phyloP scores from a whole-genome alignment of 35 echinoderm and acorn worm genomes.

The Holothuria glaberrima region DNA sequence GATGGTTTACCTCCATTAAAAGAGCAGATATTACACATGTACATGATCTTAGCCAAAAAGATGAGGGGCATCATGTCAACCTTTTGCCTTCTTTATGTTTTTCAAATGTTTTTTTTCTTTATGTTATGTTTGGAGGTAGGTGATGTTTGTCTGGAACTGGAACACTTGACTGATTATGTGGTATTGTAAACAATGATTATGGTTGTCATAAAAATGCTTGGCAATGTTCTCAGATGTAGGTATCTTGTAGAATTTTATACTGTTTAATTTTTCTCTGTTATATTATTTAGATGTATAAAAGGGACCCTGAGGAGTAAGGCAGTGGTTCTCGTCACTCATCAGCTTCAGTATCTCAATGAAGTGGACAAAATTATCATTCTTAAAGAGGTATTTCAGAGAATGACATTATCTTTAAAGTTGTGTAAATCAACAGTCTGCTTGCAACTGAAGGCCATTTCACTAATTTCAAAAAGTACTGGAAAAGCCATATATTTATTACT shows the following conservation, averaged over 20 bases:
- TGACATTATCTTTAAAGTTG: too few relatives aligned
- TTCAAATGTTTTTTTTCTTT: not conserved
- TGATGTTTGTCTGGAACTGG: not conserved
- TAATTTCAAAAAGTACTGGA: too few relatives aligned
- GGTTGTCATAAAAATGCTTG: not conserved
- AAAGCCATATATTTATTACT: too few relatives aligned
- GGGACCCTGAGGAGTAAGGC: slow-evolving; percentile 40
- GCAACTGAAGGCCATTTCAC: too few relatives aligned
- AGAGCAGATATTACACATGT: too few relatives aligned
- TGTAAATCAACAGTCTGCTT: too few relatives aligned
- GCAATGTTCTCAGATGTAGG: not conserved
- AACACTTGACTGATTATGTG: not conserved
- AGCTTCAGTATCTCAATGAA: slow-evolving; percentile 62
- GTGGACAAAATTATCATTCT: slow-evolving; percentile 63
- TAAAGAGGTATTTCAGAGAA: slow-evolving; percentile 39
- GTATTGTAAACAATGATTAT: not conserved
- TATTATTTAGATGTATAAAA: slow-evolving; percentile 54
- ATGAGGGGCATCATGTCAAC: not conserved
- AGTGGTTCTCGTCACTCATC: slow-evolving; percentile 64
- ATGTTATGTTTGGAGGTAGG: not conserved
- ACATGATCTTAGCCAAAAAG: not conserved
- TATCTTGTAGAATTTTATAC: not conserved
- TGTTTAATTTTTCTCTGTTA: not conserved
- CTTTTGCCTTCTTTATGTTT: too few relatives aligned
- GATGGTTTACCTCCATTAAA: too few relatives aligned